Percentiles rank a stretch among this genome's conserved stretches.
phyloP scores from a whole-genome alignment of 2,797 vertebrate species.

The Characodon lateralis region DNA sequence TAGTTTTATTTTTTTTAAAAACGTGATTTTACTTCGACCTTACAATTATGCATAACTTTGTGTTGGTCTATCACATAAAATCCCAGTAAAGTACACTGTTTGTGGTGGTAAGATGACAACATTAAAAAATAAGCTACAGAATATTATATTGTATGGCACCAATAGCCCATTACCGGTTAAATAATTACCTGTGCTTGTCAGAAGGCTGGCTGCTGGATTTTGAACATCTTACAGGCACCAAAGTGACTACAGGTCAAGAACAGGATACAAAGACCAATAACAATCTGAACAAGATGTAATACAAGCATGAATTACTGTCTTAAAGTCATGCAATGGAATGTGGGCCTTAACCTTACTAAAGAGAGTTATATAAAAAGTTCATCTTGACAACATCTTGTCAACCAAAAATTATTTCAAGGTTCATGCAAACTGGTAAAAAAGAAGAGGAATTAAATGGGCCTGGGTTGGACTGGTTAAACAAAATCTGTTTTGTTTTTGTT shows the following conservation, averaged over 20 bases:
- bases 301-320: not conserved
- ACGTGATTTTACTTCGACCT: not conserved
- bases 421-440: not conserved
- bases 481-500: not conserved
- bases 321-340: not conserved
- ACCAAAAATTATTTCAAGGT: not conserved
- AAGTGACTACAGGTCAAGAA: constrained; percentile 1
- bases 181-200: not conserved
- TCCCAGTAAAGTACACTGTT: not conserved
- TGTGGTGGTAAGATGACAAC: no score
- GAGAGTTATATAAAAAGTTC: not conserved
- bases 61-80: not conserved
- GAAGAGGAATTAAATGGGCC: not conserved
- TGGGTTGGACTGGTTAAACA: not conserved
- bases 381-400: not conserved
- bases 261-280: not conserved
- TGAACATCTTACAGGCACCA: not conserved
- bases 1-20: not conserved
- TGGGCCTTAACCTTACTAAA: not conserved
- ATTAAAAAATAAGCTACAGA: no score
- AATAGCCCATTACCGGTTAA: not conserved
- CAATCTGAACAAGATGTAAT: constrained; percentile 1
- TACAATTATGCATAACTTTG: not conserved
- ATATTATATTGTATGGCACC: not conserved
- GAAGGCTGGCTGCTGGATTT: not conserved